Conservation (phyloP, 1,140 invertebrate genomes). For the Gryllus bimaculatus region DNA sequence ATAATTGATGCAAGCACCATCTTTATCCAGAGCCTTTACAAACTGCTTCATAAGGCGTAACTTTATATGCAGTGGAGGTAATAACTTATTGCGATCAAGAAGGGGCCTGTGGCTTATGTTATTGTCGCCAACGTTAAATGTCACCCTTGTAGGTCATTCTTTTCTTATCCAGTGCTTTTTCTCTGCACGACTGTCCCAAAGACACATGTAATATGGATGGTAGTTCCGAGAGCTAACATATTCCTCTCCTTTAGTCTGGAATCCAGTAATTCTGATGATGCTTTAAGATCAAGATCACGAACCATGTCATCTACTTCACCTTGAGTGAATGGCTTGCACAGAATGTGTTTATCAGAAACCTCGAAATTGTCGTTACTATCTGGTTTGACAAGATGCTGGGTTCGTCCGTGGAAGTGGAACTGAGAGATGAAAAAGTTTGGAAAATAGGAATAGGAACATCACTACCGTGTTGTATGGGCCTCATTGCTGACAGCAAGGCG, state of each 20-base stretch:
- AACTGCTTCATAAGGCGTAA: no score
- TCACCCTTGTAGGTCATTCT: neutral
- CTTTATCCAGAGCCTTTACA: no score
- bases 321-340: neutral
- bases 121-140: neutral
- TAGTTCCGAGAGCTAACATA: slow-evolving; percentile 19
- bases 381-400: neutral
- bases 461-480: neutral
- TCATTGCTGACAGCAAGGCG: no score
- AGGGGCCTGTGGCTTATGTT: neutral
- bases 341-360: neutral
- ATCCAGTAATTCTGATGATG: slow-evolving; percentile 21
- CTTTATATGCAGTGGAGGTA: no score
- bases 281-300: slow-evolving; percentile 22
- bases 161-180: slow-evolving; percentile 10
- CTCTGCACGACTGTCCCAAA: slow-evolving; percentile 4
- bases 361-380: neutral
- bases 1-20: no score
- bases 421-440: neutral
- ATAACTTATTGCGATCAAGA: neutral
- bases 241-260: slow-evolving; percentile 21
- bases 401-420: neutral
- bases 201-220: slow-evolving; percentile 13
- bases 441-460: neutral
- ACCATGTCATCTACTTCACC: no score